Percentiles rank a stretch among this genome's conserved stretches.
These are phyloP conservation scores for Eristalis arbustorum DNA, from an alignment of 2,888 invertebrate genomes.

Conservation along the genomic window DNA sequence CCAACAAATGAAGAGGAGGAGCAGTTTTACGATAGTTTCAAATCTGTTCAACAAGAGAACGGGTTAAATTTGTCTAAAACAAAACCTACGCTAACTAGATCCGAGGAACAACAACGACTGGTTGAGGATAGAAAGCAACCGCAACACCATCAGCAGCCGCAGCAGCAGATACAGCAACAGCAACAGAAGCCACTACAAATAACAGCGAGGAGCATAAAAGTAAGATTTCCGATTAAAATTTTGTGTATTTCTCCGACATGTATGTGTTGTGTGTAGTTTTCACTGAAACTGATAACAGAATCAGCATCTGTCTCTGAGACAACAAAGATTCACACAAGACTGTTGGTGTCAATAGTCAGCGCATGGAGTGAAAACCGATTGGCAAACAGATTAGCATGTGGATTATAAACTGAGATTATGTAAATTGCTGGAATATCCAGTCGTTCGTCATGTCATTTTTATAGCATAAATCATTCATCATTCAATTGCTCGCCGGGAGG, in stretches of 20 bases:
- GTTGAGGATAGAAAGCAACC: constrained; percentile 49
- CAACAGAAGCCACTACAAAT: constrained; percentile 67
- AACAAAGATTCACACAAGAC: neutral
- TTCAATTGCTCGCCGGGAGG: neutral
- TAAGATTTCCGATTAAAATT: constrained; percentile 36
- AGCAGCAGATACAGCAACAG: neutral
- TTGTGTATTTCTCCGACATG: constrained; percentile 1
- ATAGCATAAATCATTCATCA: neutral
- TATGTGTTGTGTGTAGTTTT: neutral
- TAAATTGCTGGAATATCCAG: neutral
- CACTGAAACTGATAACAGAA: constrained; percentile 31
- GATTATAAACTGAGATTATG: neutral
- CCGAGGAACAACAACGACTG: constrained; percentile 14
- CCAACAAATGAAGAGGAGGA: constrained; percentile 79
- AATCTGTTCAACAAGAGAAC: constrained; percentile 72
- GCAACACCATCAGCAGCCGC: constrained; percentile 16
- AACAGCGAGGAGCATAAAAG: constrained; percentile 64
- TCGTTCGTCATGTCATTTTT: neutral
- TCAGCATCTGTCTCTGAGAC: neutral
- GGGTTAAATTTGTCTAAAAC: constrained; percentile 32
- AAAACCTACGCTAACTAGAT: constrained; percentile 22
- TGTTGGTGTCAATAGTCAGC: neutral
- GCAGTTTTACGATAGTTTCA: constrained; percentile 73
- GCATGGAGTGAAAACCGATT: neutral
- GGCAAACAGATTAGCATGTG: neutral